A percentile compares a stretch with the other conserved stretches of the same genome.
These are phyloP conservation scores for Typhlichthys eigenmanni DNA, from an alignment of 2,797 vertebrate species.

Conservation along the genomic window DNA sequence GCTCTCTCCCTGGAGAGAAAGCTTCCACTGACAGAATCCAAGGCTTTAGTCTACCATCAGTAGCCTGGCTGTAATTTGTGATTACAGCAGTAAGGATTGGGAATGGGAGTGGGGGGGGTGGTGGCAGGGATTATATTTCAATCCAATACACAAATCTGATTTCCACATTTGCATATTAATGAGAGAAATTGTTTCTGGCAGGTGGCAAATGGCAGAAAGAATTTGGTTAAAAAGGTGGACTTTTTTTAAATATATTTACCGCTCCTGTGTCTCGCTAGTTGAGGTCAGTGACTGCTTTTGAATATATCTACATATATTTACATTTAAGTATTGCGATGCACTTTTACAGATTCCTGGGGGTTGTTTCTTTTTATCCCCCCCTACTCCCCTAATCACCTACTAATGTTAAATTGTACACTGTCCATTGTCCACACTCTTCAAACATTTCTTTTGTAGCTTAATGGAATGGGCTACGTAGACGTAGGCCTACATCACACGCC, in stretches of 20 bases:
- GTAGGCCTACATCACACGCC: too few relatives aligned
- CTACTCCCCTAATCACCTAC: constrained; percentile 2
- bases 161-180: constrained; percentile 83
- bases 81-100: constrained; percentile 71
- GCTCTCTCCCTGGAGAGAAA: constrained; percentile 71
- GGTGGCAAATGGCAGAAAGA: constrained; percentile 68
- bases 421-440: constrained; percentile 22
- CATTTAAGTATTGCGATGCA: constrained; percentile 61
- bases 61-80: constrained; percentile 79
- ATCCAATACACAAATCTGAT: constrained; percentile 77
- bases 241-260: constrained; percentile 67
- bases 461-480: too few relatives aligned
- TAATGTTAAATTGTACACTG: constrained; percentile 39
- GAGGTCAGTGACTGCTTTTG: constrained; percentile 73
- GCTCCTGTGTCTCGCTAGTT: constrained; percentile 66
- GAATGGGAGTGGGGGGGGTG: constrained; percentile 46
- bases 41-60: constrained; percentile 69
- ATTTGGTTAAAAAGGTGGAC: constrained; percentile 62
- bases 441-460: constrained; percentile 1
- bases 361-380: constrained; percentile 28
- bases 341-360: constrained; percentile 53
- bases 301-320: constrained; percentile 76
- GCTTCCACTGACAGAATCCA: constrained; percentile 65
- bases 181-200: constrained; percentile 74
- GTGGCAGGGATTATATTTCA: constrained; percentile 81